These are phyloP conservation scores for Heteronetta atricapilla DNA, from an alignment of 2,113 vertebrate genomes.

Conservation along the genomic window DNA sequence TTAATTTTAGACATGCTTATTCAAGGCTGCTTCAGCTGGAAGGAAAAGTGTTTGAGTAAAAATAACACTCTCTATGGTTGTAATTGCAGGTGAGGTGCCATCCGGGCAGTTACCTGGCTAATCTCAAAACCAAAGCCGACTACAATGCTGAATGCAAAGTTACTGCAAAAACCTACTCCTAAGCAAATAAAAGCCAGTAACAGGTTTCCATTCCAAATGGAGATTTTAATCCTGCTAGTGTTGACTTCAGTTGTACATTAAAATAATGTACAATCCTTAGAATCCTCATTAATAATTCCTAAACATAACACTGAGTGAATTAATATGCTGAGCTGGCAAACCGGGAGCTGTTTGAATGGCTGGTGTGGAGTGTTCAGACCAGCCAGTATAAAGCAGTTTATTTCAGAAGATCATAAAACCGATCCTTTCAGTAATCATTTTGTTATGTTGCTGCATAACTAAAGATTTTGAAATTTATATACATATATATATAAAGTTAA, in stretches of 20 bases:
- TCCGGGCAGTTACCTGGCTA: neutral
- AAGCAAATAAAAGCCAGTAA: neutral
- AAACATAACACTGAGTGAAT: neutral
- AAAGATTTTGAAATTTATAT: neutral
- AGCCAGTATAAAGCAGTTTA: neutral
- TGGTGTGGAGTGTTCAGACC: neutral
- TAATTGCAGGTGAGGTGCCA: neutral
- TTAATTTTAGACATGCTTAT: neutral
- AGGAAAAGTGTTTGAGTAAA: neutral
- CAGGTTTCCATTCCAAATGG: neutral
- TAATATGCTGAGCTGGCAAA: conserved; percentile 15
- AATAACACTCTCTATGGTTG: neutral
- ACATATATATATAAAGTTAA: neutral
- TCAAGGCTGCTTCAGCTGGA: neutral
- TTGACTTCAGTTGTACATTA: neutral
- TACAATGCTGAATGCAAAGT: neutral
- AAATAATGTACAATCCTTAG: neutral
- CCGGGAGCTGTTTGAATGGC: neutral
- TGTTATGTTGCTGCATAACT: neutral
- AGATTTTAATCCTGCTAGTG: conserved; percentile 4
- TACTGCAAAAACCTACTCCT: neutral
- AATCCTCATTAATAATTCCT: conserved; percentile 47
- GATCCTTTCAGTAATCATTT: neutral
- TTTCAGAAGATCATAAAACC: neutral
- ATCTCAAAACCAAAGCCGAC: neutral